Conservation (phyloP, 64 coral and sea anemone species). For the Trachythela sp. region DNA sequence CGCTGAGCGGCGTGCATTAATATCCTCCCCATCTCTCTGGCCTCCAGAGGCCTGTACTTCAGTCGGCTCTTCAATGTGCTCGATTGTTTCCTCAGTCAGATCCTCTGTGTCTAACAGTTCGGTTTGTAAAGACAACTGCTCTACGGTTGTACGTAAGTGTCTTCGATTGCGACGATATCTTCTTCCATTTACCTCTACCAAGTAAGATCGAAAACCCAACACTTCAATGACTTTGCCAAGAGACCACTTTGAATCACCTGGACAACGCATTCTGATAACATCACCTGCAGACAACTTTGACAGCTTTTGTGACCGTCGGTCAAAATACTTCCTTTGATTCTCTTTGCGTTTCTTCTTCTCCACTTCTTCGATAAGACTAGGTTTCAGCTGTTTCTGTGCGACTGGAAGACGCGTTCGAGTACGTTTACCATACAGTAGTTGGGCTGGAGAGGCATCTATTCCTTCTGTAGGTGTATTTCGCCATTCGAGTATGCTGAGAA, state of each 20-base stretch:
- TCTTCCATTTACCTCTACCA: constrained; percentile 2
- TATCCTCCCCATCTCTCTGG: no score
- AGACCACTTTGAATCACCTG: constrained; percentile 20
- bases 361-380: constrained; percentile 4
- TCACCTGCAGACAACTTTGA: constrained; percentile 19
- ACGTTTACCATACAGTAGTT: constrained; percentile 37
- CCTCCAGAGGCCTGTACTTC: no score
- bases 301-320: no score
- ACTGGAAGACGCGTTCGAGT: constrained; percentile 34
- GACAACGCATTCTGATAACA: neutral
- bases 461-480: constrained; percentile 35
- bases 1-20: no score
- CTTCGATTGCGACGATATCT: neutral
- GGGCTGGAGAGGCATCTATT: constrained; percentile 30
- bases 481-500: constrained; percentile 22
- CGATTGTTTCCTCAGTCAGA: no score
- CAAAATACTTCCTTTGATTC: no score
- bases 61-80: no score
- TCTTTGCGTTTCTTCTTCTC: neutral
- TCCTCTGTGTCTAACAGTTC: no score
- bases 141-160: neutral
- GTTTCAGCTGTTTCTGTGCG: constrained; percentile 11
- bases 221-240: neutral
- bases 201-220: no score
- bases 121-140: neutral